Conservation (phyloP, 2,113 vertebrate genomes). For the Serinus canaria region DNA sequence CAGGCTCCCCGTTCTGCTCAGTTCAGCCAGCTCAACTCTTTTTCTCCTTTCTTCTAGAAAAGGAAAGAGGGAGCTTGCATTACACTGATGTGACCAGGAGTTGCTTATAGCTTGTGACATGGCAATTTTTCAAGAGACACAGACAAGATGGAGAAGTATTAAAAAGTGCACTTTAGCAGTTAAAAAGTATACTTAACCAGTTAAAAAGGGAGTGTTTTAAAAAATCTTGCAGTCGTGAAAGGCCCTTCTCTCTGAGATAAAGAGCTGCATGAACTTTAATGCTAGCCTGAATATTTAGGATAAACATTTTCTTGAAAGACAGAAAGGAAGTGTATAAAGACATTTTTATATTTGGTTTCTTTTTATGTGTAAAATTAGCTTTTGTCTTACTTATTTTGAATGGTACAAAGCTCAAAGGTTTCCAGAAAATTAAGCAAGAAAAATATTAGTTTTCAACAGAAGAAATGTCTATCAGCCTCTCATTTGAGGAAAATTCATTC, state of each 20-base stretch:
- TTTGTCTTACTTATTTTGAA: background rate
- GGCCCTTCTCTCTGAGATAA: background rate
- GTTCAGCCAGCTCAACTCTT: background rate
- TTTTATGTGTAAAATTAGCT: background rate
- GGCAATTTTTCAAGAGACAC: background rate
- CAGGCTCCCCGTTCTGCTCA: background rate
- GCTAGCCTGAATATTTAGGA: background rate
- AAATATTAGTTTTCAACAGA: background rate
- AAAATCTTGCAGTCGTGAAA: background rate
- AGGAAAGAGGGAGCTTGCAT: background rate
- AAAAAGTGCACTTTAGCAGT: background rate
- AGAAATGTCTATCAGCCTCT: background rate
- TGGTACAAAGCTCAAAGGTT: background rate
- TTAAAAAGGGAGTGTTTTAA: background rate
- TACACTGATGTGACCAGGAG: background rate
- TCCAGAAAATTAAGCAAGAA: background rate
- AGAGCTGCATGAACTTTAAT: background rate
- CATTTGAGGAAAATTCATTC: background rate
- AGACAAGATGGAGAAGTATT: background rate
- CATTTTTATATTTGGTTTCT: background rate
- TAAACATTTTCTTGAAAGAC: background rate
- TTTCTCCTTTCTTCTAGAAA: background rate
- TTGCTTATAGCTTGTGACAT: background rate
- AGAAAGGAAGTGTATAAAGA: background rate
- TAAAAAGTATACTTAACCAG: background rate